Conservation (phyloP, 2,888 invertebrate genomes). For the Rhaphigaster nebulosa region DNA sequence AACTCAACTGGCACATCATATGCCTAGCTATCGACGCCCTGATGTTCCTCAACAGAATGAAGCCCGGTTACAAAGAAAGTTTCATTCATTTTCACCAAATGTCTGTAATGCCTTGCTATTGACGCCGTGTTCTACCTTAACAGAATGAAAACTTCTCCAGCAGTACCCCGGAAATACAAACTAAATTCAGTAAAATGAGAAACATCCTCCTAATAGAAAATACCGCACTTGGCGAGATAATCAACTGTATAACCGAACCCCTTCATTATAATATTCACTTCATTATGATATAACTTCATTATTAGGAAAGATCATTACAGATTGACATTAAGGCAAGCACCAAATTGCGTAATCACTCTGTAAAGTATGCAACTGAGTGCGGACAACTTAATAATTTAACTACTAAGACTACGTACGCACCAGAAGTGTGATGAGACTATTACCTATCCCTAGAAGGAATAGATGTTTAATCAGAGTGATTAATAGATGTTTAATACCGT, state of each 20-base stretch:
- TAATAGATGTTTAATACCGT: no score
- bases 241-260: background rate
- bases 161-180: background rate
- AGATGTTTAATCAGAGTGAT: no score
- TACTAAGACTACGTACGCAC: no score
- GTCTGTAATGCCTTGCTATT: background rate
- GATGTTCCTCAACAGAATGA: background rate
- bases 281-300: no score
- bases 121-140: no score
- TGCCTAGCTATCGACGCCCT: background rate
- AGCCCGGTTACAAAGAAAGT: background rate
- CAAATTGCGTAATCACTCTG: background rate
- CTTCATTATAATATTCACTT: background rate
- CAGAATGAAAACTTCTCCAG: no score
- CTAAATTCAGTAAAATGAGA: background rate
- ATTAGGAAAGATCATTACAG: background rate
- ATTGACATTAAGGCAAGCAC: background rate
- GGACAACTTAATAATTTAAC: background rate
- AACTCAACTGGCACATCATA: background rate
- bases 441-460: no score
- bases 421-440: no score
- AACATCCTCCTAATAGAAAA: background rate
- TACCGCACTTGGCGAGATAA: background rate
- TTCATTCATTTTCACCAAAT: background rate
- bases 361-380: background rate